phyloP scores from a whole-genome alignment of 2,113 vertebrate genomes.

The Chitala chitala region DNA sequence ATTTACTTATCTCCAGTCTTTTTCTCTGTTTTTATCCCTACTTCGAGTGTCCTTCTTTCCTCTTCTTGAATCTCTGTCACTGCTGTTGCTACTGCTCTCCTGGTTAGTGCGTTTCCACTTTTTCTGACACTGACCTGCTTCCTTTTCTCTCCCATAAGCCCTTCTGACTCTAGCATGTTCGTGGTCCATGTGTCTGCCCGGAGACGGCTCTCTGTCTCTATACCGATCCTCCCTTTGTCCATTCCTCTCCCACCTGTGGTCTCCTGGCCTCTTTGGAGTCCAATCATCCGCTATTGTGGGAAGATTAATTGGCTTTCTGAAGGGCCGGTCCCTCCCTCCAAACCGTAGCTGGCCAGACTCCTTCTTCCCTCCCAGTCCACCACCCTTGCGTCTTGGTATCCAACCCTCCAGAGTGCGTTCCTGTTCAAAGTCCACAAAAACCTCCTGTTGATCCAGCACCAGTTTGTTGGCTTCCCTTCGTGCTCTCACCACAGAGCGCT shows the following conservation, averaged over 20 bases:
- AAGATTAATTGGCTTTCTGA: constrained; percentile 86
- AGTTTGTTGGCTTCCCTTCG: constrained; percentile 85
- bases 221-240: constrained; percentile 65
- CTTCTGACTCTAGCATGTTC: constrained; percentile 55
- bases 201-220: constrained; percentile 53
- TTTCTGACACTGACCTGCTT: constrained; percentile 49
- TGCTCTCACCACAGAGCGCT: constrained; percentile 74
- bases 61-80: constrained; percentile 44
- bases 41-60: constrained; percentile 37
- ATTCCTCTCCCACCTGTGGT: constrained; percentile 60
- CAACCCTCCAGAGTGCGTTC: constrained; percentile 86
- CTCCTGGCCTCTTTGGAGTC: constrained; percentile 59
- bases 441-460: constrained; percentile 82
- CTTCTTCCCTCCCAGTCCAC: constrained; percentile 89
- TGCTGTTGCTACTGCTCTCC: constrained; percentile 42
- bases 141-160: constrained; percentile 58
- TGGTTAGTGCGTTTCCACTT: constrained; percentile 44
- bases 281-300: constrained; percentile 53
- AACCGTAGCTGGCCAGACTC: constrained; percentile 93
- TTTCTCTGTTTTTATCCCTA: constrained; percentile 56
- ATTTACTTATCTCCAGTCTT: constrained; percentile 56
- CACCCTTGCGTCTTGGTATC: constrained; percentile 85
- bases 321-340: constrained; percentile 88
- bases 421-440: constrained; percentile 88
- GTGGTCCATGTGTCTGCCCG: constrained; percentile 52